phyloP scores from a whole-genome alignment of 2,113 vertebrate species.

The Orientallactaga bullata region DNA sequence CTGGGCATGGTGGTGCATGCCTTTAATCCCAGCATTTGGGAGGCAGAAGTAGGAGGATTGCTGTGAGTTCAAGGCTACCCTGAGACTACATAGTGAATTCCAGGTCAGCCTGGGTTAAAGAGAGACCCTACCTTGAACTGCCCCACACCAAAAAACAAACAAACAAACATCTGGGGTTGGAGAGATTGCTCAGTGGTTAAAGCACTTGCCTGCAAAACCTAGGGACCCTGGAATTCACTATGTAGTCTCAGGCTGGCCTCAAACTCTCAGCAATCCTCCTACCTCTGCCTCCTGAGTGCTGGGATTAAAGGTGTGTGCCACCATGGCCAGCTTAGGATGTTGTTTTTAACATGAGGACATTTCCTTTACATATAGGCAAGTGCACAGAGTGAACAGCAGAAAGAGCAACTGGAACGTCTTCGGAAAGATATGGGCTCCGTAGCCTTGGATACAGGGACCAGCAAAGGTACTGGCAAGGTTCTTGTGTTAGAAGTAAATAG shows the following conservation, averaged over 20 bases:
- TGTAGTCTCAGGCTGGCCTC: too few species aligned
- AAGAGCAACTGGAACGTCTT: conserved; percentile 93
- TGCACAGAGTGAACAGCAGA: conserved; percentile 90
- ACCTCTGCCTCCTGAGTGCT: too few species aligned
- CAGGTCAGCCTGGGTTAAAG: not conserved
- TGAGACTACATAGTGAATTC: not conserved
- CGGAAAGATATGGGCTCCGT: conserved; percentile 93
- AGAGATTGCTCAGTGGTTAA: too few species aligned
- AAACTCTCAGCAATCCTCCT: too few species aligned
- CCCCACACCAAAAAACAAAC: not conserved
- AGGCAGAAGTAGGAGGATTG: too few species aligned
- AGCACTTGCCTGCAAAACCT: too few species aligned
- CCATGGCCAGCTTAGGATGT: not conserved
- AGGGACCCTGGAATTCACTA: too few species aligned
- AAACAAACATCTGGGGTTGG: not conserved
- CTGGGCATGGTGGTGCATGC: too few species aligned
- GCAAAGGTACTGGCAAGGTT: conserved; percentile 85
- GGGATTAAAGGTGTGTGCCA: too few species aligned
- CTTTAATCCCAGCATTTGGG: too few species aligned
- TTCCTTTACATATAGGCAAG: conserved; percentile 85
- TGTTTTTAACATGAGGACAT: conserved; percentile 10
- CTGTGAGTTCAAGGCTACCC: not conserved
- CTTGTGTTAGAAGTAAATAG: not conserved
- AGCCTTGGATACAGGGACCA: conserved; percentile 83
- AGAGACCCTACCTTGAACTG: not conserved